Evolutionary conservation across 1,140 invertebrate species (phyloP).

Genomic region (Lamellibrachia luymesi): DNA sequence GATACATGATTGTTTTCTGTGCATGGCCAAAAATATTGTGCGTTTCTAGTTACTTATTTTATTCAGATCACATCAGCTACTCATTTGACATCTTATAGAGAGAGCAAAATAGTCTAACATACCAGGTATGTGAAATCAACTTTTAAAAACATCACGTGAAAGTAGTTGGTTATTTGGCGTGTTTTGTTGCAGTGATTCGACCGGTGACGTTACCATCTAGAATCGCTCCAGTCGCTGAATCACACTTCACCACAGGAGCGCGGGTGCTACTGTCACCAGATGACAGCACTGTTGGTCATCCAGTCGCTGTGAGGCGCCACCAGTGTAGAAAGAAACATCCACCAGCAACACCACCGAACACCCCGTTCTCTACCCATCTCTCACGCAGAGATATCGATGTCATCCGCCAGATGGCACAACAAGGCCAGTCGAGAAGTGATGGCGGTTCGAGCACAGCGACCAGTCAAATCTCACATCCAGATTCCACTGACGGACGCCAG

Average conservation of each 20-base stretch:
- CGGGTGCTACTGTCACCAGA: neutral
- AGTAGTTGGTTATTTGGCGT: neutral
- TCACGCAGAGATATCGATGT: neutral
- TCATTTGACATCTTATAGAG: no score
- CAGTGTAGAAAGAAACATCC: neutral
- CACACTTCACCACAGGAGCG: neutral
- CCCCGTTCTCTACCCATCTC: neutral
- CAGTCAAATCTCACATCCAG: conserved; percentile 13
- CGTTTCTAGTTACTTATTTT: no score
- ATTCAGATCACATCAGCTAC: no score
- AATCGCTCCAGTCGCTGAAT: neutral
- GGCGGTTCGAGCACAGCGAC: neutral
- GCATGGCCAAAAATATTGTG: no score
- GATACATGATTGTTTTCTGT: no score
- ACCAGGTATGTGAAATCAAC: no score
- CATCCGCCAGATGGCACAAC: neutral
- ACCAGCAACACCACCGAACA: neutral
- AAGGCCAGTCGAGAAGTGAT: neutral
- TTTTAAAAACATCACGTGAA: no score
- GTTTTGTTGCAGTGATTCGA: neutral
- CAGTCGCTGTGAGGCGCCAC: neutral
- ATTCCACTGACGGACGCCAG: neutral
- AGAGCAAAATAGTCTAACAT: no score
- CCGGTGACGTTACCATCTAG: neutral
- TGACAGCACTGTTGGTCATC: neutral